These are phyloP conservation scores for Eospalax fontanierii DNA, from an alignment of 2,797 vertebrate species.

Conservation along the genomic window DNA sequence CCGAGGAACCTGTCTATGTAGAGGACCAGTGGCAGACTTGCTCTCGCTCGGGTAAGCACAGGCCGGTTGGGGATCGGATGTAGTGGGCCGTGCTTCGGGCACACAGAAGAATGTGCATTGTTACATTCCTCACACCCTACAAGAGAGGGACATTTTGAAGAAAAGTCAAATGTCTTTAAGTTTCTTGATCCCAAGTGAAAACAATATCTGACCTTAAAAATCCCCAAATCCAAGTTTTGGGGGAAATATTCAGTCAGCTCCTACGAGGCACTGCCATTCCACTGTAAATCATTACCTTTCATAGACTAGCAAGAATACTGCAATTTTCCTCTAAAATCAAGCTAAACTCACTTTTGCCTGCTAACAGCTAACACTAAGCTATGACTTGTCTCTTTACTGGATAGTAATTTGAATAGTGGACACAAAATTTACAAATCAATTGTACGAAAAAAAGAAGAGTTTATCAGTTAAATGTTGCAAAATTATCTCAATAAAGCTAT, in stretches of 20 bases:
- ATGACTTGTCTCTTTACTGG: conserved; percentile 17
- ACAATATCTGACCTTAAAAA: conserved; percentile 10
- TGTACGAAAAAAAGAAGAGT: conserved; percentile 34
- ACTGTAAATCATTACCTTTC: conserved; percentile 17
- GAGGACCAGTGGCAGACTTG: conserved; percentile 96
- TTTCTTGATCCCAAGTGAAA: not conserved
- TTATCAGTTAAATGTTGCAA: conserved; percentile 53
- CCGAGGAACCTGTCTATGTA: conserved; percentile 97
- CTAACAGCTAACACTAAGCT: conserved; percentile 42
- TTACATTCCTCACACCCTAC: conserved; percentile 99
- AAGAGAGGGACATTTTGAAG: conserved; percentile 70
- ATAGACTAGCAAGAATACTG: conserved; percentile 31
- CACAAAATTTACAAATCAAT: conserved; percentile 60
- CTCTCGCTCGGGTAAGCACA: conserved; percentile 95
- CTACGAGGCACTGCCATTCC: not conserved
- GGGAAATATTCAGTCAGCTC: conserved; percentile 54
- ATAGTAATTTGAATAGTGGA: not conserved
- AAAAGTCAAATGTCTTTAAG: not conserved
- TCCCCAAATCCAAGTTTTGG: not conserved
- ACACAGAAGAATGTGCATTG: conserved; percentile 94
- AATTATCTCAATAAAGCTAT: conserved; percentile 47
- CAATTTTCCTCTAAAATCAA: conserved; percentile 24
- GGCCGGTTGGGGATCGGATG: conserved; percentile 97
- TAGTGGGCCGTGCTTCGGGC: conserved; percentile 95
- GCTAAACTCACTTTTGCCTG: conserved; percentile 22